Percentiles rank a stretch among this genome's conserved stretches.
Conservation (phyloP, 2,113 vertebrate species). For the Ameiurus melas region DNA sequence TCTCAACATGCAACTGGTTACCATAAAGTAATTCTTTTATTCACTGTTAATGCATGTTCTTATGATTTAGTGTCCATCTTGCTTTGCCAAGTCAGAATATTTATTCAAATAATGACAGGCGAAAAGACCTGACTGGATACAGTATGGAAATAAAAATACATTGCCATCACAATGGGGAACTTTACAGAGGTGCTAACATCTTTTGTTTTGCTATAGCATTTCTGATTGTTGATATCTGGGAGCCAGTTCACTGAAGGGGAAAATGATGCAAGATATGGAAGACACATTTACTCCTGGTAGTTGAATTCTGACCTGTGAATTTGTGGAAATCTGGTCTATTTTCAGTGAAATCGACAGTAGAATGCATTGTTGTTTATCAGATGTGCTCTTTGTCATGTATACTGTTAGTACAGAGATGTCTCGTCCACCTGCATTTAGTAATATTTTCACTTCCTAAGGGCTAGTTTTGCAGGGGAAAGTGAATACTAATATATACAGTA, state of each 20-base stretch:
- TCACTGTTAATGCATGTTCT: neutral
- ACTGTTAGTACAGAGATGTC: neutral
- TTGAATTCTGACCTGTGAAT: neutral
- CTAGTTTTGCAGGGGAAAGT: neutral
- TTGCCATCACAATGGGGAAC: neutral
- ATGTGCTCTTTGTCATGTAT: neutral
- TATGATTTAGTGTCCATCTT: neutral
- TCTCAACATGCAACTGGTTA: neutral
- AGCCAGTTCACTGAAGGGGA: neutral
- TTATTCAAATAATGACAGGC: neutral
- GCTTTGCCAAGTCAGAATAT: neutral
- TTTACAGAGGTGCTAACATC: neutral
- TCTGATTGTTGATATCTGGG: neutral
- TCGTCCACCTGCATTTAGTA: neutral
- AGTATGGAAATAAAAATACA: neutral
- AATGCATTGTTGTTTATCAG: neutral
- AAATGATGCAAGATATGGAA: neutral
- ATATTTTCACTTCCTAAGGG: neutral
- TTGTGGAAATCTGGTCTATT: neutral
- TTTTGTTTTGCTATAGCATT: neutral
- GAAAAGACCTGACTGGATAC: neutral
- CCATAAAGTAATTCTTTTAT: neutral
- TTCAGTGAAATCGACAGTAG: neutral
- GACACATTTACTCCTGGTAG: neutral
- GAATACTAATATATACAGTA: neutral